Base-by-base conservation (phyloP, 2,888 invertebrate species). In the Celastrina argiolus region DNA sequence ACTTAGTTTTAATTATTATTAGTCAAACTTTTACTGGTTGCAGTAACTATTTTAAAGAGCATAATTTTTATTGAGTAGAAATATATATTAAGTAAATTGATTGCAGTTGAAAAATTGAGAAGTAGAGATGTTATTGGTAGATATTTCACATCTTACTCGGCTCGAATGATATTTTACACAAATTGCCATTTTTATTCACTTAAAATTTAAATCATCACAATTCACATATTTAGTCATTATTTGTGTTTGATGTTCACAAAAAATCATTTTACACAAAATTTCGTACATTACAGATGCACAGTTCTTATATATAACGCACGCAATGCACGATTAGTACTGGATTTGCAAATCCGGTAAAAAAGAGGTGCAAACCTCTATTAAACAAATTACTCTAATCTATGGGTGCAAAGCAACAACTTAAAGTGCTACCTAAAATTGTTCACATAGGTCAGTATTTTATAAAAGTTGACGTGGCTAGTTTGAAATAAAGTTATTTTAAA, bases 371-470 rank as follows among this genome's bases (percentile, higher is more conserved):
- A n/a, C n/a, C n/a, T n/a, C n/a, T n/a, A n/a, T n/a, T n/a, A n/a
- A n/a, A n/a, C n/a, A n/a, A n/a, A n/a, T n/a, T n/a, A n/a, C n/a
- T n/a, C n/a, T n/a, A n/a, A n/a, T n/a, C n/a, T n/a, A n/a, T n/a
- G n/a, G 75, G 75, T 79, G 75, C 76, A 78, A 58, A n/a, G n/a
- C n/a, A 58, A 58, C 31, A 58, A 31, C 16, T 58, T 58, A 31
- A 26, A 26, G n/a, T 58, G 31, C 1, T 28, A n/a, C 16, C 45
- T 45, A 58, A 56, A 56, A 56, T 14, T 26, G 12, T 7, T 56
- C 14, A 28, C 6, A 28, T 31, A 10, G 36, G 28, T 34, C 8
- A 59, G 51, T 51, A 10, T 36, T 10, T 36, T 12, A 36, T 51
- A 6, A 45, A 51, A 51, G 22, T 51, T 51, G 2, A 51, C n/a